Evolutionary conservation across 2,113 vertebrate species (phyloP), one percentile per base, ranked within the genome.

Genomic region (Bubalus kerabau): DNA sequence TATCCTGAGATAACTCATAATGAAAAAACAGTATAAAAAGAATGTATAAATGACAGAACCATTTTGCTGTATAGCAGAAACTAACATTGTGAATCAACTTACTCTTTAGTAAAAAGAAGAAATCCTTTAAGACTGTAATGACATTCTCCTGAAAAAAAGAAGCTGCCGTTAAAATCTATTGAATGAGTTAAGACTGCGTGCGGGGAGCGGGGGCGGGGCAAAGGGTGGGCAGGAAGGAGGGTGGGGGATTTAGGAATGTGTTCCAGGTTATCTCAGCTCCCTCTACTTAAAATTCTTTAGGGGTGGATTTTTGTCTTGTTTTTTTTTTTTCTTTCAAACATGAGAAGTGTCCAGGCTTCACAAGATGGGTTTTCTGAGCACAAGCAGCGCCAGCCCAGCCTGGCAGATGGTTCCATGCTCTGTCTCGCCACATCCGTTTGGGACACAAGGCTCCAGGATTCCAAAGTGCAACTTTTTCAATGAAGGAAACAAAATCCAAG

Each of bases 341-440:
- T 3, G 12, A n/a, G 6, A 10, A 43, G 16, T 6, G 56, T 52
- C 43, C 24, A 15, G 67, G 67, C 12, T n/a, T 87, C 5, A 21
- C 54, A 60, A 13, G 17, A 28, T 62, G 67, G n/a, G 14, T 43
- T 54, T 78, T 36, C 56, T 24, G n/a, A 87, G 54, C 17, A 14
- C 7, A 6, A 50, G 83, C 14, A 40, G 64, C 7, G 2, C 24
- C 30, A 6, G 32, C 67, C 15, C 5, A 2, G 82, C 40, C 30
- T 36, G 64, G 7, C 43, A 40, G 54, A 50, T 3, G 32, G 52
- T 5, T 46, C 64, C 23, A 2, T 10, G 43, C 40, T 7, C 23
- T 16, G 5, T 28, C 9, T 23, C 0, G 0, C 43, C 17, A 19
- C 5, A 0, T 24, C 43, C 1, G 0, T 60, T 36, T 19, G 48